Percentiles rank a stretch among this genome's conserved stretches.
Evolutionary conservation across 2,888 invertebrate genomes (phyloP).

Genomic region (Unio pictorum): DNA sequence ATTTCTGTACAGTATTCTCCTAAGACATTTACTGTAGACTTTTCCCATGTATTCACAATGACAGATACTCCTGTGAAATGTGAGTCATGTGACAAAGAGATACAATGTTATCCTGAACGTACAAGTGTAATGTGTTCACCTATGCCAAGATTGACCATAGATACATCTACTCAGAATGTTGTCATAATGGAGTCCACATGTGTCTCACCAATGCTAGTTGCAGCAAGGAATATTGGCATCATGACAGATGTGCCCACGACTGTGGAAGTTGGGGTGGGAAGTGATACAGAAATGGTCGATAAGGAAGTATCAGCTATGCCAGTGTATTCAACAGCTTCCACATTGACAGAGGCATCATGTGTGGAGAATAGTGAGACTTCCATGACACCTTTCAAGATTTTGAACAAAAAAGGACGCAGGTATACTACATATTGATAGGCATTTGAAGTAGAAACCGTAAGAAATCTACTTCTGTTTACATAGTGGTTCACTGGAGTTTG

Average conservation of each 20-base stretch:
- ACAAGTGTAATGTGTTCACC: conserved; percentile 15
- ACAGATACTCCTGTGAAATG: too few relatives aligned
- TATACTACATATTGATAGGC: conserved; percentile 4
- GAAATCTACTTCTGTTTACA: too few relatives aligned
- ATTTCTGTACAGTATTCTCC: neutral
- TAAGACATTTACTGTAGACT: too few relatives aligned
- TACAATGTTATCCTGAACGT: too few relatives aligned
- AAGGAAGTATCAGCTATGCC: conserved; percentile 19
- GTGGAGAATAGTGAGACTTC: conserved; percentile 34
- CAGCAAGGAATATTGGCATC: neutral
- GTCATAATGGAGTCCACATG: conserved; percentile 10
- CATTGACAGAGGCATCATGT: conserved; percentile 39
- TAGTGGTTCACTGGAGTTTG: too few relatives aligned
- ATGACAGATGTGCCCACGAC: conserved; percentile 7
- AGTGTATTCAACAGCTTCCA: conserved; percentile 17
- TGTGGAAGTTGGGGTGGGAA: conserved; percentile 11
- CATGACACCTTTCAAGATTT: conserved; percentile 52
- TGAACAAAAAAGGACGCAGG: conserved; percentile 40
- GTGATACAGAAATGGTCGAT: conserved; percentile 13
- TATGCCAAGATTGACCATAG: conserved; percentile 7
- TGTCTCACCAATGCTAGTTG: conserved; percentile 12
- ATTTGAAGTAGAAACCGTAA: too few relatives aligned
- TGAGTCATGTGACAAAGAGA: too few relatives aligned
- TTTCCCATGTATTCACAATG: too few relatives aligned
- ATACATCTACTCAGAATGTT: conserved; percentile 19